Evolutionary conservation across 2,888 invertebrate species (phyloP), one percentile per base, ranked within the genome.

Genomic region (Trissonchulus sp.): DNA sequence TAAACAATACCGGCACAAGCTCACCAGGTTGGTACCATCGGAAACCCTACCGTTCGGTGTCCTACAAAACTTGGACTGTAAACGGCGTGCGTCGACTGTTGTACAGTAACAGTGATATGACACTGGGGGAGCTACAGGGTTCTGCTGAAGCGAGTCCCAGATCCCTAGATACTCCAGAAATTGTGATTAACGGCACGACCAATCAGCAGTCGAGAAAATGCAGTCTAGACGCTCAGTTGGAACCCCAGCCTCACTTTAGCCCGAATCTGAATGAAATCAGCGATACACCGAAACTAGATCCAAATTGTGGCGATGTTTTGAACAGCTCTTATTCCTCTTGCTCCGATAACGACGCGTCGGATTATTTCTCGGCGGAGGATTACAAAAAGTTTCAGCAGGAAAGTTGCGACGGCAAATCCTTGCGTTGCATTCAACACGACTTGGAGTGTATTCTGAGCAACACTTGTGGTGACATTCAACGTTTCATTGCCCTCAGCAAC

Each of bases 361-460:
- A 65, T 28, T 65, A 34, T 65, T 65, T 65, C 35, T 65, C 68
- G 18, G 68, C 68, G 18, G 68, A 30, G 35, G 68, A 65, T 65
- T 65, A 65, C 68, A 34, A 30, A 33, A 65, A 65, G 35, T 65
- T 65, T 65, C 71, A 69, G 71, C 37, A 36, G 71, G 34, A 36
- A 36, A 69, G 23, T 34, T 37, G 71, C 3, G 37, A 69, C n/a
- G 34, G 33, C 37, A 35, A 69, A 23, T 33, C 33, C 2, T n/a
- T 69, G 31, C 36, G 37, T 33, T 3, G n/a, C 8, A 36, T 69
- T 36, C 33, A 37, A n/a, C 34, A n/a, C n/a, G 71, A 69, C n/a
- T n/a, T 69, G 71, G 71, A 69, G 34, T 69, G 36, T n/a, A 69
- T 69, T 69, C 37, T 69, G 36, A 33, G 37, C n/a, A 36, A 31